Evolutionary conservation across 2,113 vertebrate species (phyloP), one percentile per base, ranked within the genome.

Genomic region (Bolborhynchus lineola): DNA sequence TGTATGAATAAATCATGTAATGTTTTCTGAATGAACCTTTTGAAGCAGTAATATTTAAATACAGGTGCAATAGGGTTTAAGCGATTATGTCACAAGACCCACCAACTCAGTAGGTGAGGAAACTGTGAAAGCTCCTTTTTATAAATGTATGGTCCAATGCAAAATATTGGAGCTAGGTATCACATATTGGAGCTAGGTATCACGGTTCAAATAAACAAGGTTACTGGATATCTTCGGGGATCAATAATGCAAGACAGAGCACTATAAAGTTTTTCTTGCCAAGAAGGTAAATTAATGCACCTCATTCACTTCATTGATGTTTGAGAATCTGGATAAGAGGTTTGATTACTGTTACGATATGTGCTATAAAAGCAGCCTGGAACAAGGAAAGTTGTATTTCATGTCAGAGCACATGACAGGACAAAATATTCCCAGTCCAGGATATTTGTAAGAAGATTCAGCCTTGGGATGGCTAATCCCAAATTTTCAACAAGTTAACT

Each of bases 1-100:
- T 91, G 25, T 77, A 47, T 95, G 92, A 97, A 94, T 95, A 93
- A 94, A 59, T 65, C 65, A 47, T 50, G 28, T 42, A 94, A 80
- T 88, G 57, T 84, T 96, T 95, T 42, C 63, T 85, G 82, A 95
- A 63, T 82, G 6, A 88, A 91, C 19, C 71, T 88, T 29, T 31
- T 86, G 78, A 82, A 90, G 28, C 25, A 95, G 14, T 55, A 79
- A 69, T 35, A 86, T 52, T 95, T 92, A 86, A 91, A 92, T 78
- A 57, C 6, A 19, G 14, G 26, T 95, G 17, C 52, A 83, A 67
- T 25, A 13, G 63, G 16, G 0, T 90, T 90, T 77, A 82, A 72
- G 25, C 65, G 39, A 62, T 85, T 65, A 37, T 64, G 35, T 47
- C 86, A 85, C 57, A 41, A 44, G 16, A 69, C 9, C 13, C 9